These are phyloP conservation scores for Pseudomyrmex sp. DNA, from an alignment of 1,140 invertebrate genomes.

Conservation along the genomic window DNA sequence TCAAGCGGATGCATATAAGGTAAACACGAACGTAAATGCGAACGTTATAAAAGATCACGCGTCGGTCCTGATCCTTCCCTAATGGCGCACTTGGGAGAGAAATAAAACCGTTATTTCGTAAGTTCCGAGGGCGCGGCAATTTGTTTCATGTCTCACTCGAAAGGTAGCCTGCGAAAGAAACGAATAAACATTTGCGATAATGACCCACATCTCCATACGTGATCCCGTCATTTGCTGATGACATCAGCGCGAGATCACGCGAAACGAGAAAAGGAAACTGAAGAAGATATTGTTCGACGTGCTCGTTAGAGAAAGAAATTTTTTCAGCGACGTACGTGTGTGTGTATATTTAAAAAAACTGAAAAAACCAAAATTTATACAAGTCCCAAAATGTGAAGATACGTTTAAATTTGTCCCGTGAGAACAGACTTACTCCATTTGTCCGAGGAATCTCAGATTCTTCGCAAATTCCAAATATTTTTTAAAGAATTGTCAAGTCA, in stretches of 20 bases:
- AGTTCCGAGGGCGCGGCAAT: background rate
- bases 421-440: background rate
- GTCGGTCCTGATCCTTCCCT: background rate
- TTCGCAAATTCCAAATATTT: background rate
- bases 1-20: constrained; percentile 6
- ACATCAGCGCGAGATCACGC: constrained; percentile 34
- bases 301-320: constrained; percentile 1
- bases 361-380: no score
- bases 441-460: background rate
- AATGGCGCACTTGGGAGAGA: background rate
- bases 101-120: background rate
- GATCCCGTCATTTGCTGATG: constrained; percentile 8
- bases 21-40: background rate
- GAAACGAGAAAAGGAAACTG: background rate
- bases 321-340: background rate
- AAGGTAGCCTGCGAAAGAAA: background rate
- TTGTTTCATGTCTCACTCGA: background rate
- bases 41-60: constrained; percentile 26
- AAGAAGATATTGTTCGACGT: background rate
- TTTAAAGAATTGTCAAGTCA: constrained; percentile 27
- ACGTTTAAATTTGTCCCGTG: background rate
- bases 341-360: no score
- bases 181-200: background rate
- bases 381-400: no score
- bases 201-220: constrained; percentile 14